These are phyloP conservation scores for Cyrtorhinus lividipennis DNA, from an alignment of 1,140 invertebrate species.

Conservation along the genomic window DNA sequence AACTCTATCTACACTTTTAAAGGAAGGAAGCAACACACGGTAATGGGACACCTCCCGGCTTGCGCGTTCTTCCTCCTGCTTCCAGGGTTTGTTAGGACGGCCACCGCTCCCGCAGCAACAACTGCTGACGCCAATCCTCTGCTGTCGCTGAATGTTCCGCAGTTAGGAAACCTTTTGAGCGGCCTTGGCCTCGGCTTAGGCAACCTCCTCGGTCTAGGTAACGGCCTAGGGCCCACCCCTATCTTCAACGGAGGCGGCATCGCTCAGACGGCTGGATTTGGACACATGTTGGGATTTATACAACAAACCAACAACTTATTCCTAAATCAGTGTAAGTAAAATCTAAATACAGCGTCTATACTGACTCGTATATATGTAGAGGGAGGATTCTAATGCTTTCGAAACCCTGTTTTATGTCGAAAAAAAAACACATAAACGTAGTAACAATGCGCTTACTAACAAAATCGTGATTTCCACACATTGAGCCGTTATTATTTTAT, in stretches of 20 bases:
- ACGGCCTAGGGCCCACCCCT: neutral
- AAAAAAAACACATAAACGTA: too few relatives aligned
- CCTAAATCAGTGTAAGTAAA: neutral
- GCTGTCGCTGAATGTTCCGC: neutral
- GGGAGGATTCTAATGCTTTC: too few relatives aligned
- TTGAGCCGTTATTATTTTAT: too few relatives aligned
- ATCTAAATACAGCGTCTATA: too few relatives aligned
- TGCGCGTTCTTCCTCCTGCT: neutral
- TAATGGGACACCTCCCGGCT: neutral
- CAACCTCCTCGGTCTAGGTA: neutral
- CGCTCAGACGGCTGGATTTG: neutral
- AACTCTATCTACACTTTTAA: too few relatives aligned
- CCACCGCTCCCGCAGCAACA: neutral
- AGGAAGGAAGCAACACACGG: too few relatives aligned
- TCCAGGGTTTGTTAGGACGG: neutral
- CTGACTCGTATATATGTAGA: too few relatives aligned
- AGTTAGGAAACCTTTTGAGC: too few relatives aligned
- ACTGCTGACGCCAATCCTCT: neutral
- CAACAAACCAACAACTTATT: neutral
- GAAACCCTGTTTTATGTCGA: too few relatives aligned
- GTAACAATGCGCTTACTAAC: too few relatives aligned
- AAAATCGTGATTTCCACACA: too few relatives aligned
- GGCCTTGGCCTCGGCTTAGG: neutral
- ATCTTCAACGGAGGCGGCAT: too few relatives aligned
- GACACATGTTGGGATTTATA: neutral